Evolutionary conservation across 1,140 invertebrate genomes (phyloP).

Genomic region (Drosophila lowei): DNA sequence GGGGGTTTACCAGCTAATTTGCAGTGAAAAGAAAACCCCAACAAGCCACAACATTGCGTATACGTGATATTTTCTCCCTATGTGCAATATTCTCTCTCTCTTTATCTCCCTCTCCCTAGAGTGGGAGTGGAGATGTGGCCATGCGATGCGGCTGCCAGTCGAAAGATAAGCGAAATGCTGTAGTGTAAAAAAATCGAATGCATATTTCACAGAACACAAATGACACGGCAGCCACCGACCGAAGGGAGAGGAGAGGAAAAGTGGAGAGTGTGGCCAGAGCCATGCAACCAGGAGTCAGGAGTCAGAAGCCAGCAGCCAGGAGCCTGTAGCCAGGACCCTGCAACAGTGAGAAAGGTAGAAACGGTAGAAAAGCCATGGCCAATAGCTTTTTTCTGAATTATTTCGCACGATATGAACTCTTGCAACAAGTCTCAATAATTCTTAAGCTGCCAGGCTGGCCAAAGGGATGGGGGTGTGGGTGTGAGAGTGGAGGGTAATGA

Average conservation of each 20-base stretch:
- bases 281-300: too few species aligned
- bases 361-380: constrained; percentile 8
- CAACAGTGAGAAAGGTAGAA: constrained; percentile 18
- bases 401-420: constrained; percentile 74
- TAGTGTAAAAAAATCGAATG: constrained; percentile 78
- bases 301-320: too few species aligned
- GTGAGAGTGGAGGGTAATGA: too few species aligned
- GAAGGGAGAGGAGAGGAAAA: neutral
- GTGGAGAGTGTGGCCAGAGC: constrained; percentile 13
- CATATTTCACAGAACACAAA: constrained; percentile 77
- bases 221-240: constrained; percentile 33
- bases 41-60: constrained; percentile 78
- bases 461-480: neutral
- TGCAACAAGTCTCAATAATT: constrained; percentile 77
- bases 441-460: constrained; percentile 52
- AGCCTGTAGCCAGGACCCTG: too few species aligned
- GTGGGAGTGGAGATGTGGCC: neutral
- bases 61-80: constrained; percentile 70
- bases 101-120: constrained; percentile 9
- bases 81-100: constrained; percentile 14
- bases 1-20: constrained; percentile 58
- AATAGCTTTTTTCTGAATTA: constrained; percentile 71
- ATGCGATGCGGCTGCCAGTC: constrained; percentile 48
- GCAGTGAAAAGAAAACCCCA: constrained; percentile 67
- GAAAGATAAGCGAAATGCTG: constrained; percentile 73